Conservation (phyloP, 35 echinoderm and acorn worm species). For the Heliocidaris tuberculata region DNA sequence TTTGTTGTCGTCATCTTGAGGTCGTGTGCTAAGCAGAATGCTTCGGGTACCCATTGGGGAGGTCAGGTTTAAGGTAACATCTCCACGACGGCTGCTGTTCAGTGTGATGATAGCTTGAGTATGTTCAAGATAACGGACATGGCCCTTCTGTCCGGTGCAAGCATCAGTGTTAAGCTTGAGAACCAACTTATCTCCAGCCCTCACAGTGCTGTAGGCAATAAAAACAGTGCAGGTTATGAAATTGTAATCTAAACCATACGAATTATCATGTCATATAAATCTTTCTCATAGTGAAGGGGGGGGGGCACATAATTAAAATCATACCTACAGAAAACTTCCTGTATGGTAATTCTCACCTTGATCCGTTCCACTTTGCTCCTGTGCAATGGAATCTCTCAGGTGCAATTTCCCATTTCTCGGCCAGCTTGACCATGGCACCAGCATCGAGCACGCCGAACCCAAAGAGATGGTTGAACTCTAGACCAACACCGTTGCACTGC, state of each 20-base stretch:
- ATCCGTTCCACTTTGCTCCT: slow-evolving; percentile 81
- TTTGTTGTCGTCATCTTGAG: slow-evolving; percentile 74
- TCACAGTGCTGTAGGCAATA: slow-evolving; percentile 25
- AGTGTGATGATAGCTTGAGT: slow-evolving; percentile 94
- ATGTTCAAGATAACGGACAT: slow-evolving; percentile 88
- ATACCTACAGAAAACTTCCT: not conserved
- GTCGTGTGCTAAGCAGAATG: slow-evolving; percentile 80
- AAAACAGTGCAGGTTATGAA: not conserved
- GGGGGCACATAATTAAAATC: no score
- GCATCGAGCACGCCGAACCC: slow-evolving; percentile 97
- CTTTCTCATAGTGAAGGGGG: no score
- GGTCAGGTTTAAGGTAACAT: slow-evolving; percentile 87
- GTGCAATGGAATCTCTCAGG: slow-evolving; percentile 96
- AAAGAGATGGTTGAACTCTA: slow-evolving; percentile 98
- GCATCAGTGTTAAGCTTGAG: slow-evolving; percentile 85
- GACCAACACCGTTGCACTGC: slow-evolving; percentile 94
- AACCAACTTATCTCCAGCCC: slow-evolving; percentile 63
- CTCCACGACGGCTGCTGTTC: slow-evolving; percentile 84
- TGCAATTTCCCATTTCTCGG: slow-evolving; percentile 86
- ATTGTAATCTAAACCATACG: no score
- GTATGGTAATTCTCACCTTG: slow-evolving; percentile 48
- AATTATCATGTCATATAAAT: no score
- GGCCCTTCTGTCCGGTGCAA: slow-evolving; percentile 81
- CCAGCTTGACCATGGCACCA: slow-evolving; percentile 89
- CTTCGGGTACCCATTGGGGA: slow-evolving; percentile 94